These are phyloP conservation scores for Ammodytes marinus DNA, from an alignment of 2,113 vertebrate genomes.

Conservation along the genomic window DNA sequence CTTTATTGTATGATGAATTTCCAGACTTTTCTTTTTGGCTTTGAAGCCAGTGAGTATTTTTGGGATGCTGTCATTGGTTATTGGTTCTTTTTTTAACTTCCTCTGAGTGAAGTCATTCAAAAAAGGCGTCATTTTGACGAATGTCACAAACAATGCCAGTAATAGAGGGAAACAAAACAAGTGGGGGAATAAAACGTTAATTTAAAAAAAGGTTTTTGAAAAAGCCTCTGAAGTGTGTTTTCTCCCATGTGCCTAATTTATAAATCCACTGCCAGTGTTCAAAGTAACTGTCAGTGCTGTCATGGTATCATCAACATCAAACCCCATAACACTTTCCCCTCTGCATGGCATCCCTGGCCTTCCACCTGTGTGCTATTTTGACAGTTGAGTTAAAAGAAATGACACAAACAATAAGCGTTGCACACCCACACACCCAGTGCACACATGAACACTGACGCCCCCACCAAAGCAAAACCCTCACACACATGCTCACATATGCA, in stretches of 20 bases:
- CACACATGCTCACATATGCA: slow-evolving; percentile 78
- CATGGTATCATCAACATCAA: slow-evolving; percentile 48
- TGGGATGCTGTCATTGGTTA: slow-evolving; percentile 26
- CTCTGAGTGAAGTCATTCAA: slow-evolving; percentile 14
- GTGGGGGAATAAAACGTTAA: neutral
- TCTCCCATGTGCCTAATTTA: slow-evolving; percentile 57
- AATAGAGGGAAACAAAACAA: slow-evolving; percentile 17
- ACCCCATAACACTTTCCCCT: slow-evolving; percentile 39
- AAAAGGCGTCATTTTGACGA: slow-evolving; percentile 29
- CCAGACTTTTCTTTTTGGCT: neutral
- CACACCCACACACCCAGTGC: slow-evolving; percentile 60
- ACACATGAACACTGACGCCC: slow-evolving; percentile 33
- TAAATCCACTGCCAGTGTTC: slow-evolving; percentile 55
- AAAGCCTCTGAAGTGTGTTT: slow-evolving; percentile 47
- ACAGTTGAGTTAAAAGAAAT: slow-evolving; percentile 50
- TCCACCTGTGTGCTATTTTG: slow-evolving; percentile 64
- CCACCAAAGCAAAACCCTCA: slow-evolving; percentile 8
- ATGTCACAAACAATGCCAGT: slow-evolving; percentile 18
- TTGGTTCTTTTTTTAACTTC: neutral
- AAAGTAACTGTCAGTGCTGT: slow-evolving; percentile 63
- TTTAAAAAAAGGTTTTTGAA: slow-evolving; percentile 25
- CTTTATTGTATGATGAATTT: slow-evolving; percentile 12
- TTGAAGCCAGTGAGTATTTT: slow-evolving; percentile 30
- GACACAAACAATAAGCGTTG: slow-evolving; percentile 60
- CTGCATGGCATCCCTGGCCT: slow-evolving; percentile 46